Evolutionary conservation across 2,888 invertebrate species (phyloP).

Genomic region (Agrochola lychnidis): DNA sequence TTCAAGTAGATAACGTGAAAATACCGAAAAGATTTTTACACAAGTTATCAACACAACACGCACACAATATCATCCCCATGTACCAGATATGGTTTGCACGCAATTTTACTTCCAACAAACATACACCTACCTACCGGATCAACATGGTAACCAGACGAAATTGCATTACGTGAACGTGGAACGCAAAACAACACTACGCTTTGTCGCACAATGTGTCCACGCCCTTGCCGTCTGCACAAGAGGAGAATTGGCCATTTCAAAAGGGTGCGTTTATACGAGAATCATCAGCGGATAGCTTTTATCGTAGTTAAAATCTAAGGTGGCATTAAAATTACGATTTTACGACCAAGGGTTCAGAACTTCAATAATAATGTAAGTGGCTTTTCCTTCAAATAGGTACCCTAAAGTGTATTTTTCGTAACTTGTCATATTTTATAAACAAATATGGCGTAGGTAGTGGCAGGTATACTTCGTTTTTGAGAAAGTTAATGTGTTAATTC

Average conservation of each 20-base stretch:
- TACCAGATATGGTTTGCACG: constrained; percentile 15
- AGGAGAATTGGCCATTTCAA: constrained; percentile 78
- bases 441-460: neutral
- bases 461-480: too few species aligned
- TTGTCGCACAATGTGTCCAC: constrained; percentile 52
- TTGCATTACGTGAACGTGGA: constrained; percentile 54
- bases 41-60: neutral
- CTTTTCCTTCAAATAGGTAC: neutral
- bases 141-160: constrained; percentile 48
- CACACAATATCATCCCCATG: neutral
- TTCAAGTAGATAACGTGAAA: too few species aligned
- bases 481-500: neutral
- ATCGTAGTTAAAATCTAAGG: constrained; percentile 73
- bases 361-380: constrained; percentile 70
- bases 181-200: constrained; percentile 37
- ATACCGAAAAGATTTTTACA: neutral
- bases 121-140: constrained; percentile 7
- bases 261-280: constrained; percentile 80
- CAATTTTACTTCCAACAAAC: constrained; percentile 15
- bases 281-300: constrained; percentile 68
- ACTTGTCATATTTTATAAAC: neutral
- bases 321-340: constrained; percentile 78
- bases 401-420: neutral
- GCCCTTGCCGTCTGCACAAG: constrained; percentile 62
- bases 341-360: constrained; percentile 72